Conservation (phyloP, 2,113 vertebrate species). For the Suncus etruscus region DNA sequence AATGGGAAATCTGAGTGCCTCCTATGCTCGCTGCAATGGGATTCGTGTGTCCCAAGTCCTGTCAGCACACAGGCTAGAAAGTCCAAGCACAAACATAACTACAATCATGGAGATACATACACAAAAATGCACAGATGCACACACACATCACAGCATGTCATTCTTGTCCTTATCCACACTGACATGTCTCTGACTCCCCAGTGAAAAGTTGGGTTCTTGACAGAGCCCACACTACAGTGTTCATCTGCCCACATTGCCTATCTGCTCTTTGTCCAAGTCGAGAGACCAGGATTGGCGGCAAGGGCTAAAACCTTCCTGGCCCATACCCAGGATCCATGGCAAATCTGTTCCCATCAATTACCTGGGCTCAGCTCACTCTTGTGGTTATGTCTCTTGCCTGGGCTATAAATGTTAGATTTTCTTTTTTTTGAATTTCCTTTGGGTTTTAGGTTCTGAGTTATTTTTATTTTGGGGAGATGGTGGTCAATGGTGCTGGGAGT, state of each 20-base stretch:
- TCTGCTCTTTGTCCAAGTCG: neutral
- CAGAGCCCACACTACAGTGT: neutral
- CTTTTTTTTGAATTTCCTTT: neutral
- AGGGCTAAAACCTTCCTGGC: neutral
- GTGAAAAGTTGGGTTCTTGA: neutral
- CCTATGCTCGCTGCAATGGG: neutral
- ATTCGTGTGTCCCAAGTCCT: no score
- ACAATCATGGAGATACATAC: neutral
- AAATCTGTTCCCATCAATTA: neutral
- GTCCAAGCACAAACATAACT: rapidly evolving
- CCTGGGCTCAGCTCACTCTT: no score
- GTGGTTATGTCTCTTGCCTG: no score
- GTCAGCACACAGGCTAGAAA: conserved; percentile 8
- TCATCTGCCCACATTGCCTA: neutral
- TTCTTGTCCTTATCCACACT: neutral
- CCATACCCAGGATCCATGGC: neutral
- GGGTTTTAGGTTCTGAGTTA: neutral
- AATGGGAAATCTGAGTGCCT: neutral
- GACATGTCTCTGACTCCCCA: neutral
- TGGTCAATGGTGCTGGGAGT: no score
- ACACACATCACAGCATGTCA: neutral
- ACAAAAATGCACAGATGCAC: neutral
- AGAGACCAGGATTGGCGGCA: neutral
- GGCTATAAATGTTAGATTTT: neutral
- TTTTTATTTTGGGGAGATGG: neutral